Conservation (phyloP, 2,888 invertebrate genomes). For the Drosophila peninsularis region DNA sequence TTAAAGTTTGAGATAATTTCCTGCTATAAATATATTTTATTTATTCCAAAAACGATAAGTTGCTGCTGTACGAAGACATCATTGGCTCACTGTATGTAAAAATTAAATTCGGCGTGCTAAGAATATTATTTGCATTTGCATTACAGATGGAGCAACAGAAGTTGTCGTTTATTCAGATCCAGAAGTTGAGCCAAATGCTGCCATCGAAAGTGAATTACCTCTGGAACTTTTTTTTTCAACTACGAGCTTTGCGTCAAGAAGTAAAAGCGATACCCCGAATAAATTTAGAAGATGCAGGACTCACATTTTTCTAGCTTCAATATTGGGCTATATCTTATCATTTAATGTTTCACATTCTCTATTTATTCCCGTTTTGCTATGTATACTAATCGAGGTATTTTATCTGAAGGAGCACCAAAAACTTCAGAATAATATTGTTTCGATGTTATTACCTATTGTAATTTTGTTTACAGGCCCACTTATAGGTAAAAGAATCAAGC, state of each 20-base stretch:
- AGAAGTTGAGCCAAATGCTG: conserved; percentile 48
- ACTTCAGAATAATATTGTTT: conserved; percentile 24
- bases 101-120: neutral
- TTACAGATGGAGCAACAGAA: conserved; percentile 31
- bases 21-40: too few relatives aligned
- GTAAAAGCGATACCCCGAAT: conserved; percentile 6
- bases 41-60: too few relatives aligned
- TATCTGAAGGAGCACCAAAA: conserved; percentile 27
- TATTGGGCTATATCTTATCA: conserved; percentile 43
- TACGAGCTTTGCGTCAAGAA: neutral
- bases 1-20: too few relatives aligned
- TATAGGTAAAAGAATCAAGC: conserved; percentile 29
- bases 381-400: conserved; percentile 46
- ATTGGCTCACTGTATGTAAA: too few relatives aligned
- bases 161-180: conserved; percentile 50
- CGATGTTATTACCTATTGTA: conserved; percentile 36
- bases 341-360: conserved; percentile 30
- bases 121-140: neutral
- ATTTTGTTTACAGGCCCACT: conserved; percentile 32
- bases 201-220: neutral
- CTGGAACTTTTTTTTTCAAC: conserved; percentile 16
- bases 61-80: too few relatives aligned
- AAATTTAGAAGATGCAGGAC: conserved; percentile 23
- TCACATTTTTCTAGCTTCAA: conserved; percentile 52
- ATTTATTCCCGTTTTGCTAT: conserved; percentile 44